A percentile compares a stretch with the other conserved stretches of the same genome.
Conservation (phyloP, 2,888 invertebrate species). For the Epirrhoe tristata region DNA sequence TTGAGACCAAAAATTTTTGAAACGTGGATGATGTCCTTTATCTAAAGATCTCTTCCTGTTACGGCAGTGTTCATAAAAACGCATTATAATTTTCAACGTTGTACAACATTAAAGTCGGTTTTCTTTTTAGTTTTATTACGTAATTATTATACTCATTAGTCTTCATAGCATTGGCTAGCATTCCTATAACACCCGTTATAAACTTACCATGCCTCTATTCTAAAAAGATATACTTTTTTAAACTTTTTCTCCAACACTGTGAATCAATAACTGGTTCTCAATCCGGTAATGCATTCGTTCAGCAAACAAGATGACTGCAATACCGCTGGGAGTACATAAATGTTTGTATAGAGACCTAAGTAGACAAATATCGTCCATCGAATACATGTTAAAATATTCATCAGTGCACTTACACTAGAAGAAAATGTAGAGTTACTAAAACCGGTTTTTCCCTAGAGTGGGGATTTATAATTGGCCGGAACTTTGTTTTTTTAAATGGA, state of each 20-base stretch:
- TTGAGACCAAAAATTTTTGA: too few species aligned
- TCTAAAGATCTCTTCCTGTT: too few species aligned
- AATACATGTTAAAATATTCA: slow-evolving; percentile 51
- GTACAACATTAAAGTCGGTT: too few species aligned
- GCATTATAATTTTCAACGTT: too few species aligned
- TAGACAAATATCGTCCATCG: slow-evolving; percentile 29
- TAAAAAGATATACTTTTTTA: neutral
- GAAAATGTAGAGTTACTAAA: slow-evolving; percentile 56
- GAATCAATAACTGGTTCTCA: slow-evolving; percentile 19
- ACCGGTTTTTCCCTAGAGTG: slow-evolving; percentile 44
- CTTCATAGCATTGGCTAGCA: neutral
- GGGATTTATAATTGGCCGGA: slow-evolving; percentile 9
- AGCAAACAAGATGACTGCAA: slow-evolving; percentile 30
- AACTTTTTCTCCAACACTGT: neutral
- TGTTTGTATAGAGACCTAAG: slow-evolving; percentile 9
- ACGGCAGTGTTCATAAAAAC: too few species aligned
- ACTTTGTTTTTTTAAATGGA: neutral
- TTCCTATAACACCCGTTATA: neutral
- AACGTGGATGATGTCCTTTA: too few species aligned
- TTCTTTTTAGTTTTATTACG: too few species aligned
- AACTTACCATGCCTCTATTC: neutral
- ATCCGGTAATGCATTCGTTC: slow-evolving; percentile 24
- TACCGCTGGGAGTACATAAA: slow-evolving; percentile 9
- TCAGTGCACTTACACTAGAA: slow-evolving; percentile 52
- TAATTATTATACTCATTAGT: too few species aligned